phyloP scores from a whole-genome alignment of 2,888 invertebrate genomes.

The Hermaeophaga mercurialis region DNA sequence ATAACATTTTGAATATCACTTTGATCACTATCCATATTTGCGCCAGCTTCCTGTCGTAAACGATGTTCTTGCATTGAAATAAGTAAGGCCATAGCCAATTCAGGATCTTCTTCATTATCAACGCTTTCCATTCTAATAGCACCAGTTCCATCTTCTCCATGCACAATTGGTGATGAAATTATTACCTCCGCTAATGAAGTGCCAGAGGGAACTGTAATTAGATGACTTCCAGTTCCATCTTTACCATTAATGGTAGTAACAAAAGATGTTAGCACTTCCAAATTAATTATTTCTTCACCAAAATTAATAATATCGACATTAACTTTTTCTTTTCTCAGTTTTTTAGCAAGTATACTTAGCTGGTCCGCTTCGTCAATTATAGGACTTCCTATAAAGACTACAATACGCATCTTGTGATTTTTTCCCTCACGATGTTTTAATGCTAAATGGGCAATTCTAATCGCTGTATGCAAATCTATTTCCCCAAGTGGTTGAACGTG shows the following conservation, averaged over 20 bases:
- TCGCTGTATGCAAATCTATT: constrained; percentile 88
- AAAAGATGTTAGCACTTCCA: constrained; percentile 86
- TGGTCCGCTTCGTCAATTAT: constrained; percentile 90
- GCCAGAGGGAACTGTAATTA: constrained; percentile 96
- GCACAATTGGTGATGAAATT: constrained; percentile 90
- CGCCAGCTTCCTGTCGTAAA: constrained; percentile 84
- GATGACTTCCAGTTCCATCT: constrained; percentile 85
- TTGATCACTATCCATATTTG: constrained; percentile 53
- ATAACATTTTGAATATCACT: constrained; percentile 60
- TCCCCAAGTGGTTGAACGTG: constrained; percentile 91
- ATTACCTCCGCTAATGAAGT: constrained; percentile 96
- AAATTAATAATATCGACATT: constrained; percentile 97
- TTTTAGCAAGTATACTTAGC: constrained; percentile 91
- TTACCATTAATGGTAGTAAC: constrained; percentile 94
- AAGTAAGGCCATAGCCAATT: constrained; percentile 90
- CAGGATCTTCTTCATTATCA: constrained; percentile 99
- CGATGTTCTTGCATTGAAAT: constrained; percentile 96
- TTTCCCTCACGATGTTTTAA: constrained; percentile 97
- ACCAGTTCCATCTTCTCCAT: constrained; percentile 90
- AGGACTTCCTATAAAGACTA: constrained; percentile 97
- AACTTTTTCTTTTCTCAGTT: constrained; percentile 98
- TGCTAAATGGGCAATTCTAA: constrained; percentile 95
- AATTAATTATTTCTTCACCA: constrained; percentile 91
- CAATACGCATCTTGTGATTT: constrained; percentile 98
- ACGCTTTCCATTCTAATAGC: constrained; percentile 67